Conservation (phyloP, 2,888 invertebrate genomes). For the Graphium colonna region DNA sequence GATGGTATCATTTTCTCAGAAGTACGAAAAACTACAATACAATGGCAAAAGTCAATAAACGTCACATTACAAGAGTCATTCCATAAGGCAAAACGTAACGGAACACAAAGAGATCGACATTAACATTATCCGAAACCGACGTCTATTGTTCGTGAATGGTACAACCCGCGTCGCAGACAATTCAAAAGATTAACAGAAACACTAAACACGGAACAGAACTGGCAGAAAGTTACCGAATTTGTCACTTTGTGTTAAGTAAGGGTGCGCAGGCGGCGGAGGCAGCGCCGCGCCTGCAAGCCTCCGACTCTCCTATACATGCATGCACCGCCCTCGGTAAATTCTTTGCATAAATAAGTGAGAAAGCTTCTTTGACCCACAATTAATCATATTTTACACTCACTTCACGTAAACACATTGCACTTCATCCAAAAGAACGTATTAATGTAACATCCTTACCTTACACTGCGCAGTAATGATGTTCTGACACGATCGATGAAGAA, state of each 20-base stretch:
- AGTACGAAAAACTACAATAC: not conserved
- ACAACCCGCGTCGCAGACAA: constrained; percentile 49
- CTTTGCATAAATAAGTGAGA: constrained; percentile 77
- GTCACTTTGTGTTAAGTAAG: constrained; percentile 51
- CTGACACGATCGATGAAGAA: constrained; percentile 68
- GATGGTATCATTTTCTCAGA: too few relatives aligned
- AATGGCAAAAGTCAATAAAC: not conserved
- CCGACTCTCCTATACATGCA: constrained; percentile 60
- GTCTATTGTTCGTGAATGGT: constrained; percentile 37
- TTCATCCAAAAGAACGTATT: constrained; percentile 60
- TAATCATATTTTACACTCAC: constrained; percentile 50
- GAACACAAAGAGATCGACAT: constrained; percentile 63
- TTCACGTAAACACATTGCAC: constrained; percentile 53
- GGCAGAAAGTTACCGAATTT: constrained; percentile 59
- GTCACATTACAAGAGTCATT: not conserved
- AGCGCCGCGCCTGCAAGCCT: constrained; percentile 64
- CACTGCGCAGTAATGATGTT: constrained; percentile 76
- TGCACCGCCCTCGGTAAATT: constrained; percentile 74
- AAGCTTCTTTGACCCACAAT: constrained; percentile 57
- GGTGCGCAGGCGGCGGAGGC: constrained; percentile 71
- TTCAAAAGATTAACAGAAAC: constrained; percentile 56
- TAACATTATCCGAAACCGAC: constrained; percentile 42
- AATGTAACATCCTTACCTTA: constrained; percentile 70
- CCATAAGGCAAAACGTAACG: constrained; percentile 43
- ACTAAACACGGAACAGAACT: constrained; percentile 44